Conservation (phyloP, 2,888 invertebrate species). For the Phaedon cochleariae region DNA sequence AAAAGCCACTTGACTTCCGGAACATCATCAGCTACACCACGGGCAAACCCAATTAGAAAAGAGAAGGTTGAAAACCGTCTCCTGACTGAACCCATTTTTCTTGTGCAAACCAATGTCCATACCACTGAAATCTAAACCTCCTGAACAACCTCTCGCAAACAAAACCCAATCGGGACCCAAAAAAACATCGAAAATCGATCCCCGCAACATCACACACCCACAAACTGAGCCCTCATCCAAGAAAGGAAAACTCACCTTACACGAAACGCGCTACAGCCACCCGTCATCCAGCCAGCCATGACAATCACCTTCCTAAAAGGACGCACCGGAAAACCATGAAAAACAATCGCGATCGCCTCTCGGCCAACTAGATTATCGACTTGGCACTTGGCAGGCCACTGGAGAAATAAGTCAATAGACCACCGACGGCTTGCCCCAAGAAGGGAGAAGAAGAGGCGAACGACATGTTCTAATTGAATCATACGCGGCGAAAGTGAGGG, state of each 20-base stretch:
- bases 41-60: no score
- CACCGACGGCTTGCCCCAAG: constrained; percentile 33
- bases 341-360: not conserved
- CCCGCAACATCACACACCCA: not conserved
- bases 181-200: not conserved
- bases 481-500: constrained; percentile 48
- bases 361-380: constrained; percentile 25
- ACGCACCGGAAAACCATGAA: not conserved
- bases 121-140: no score
- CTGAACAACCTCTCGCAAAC: no score
- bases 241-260: no score
- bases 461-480: constrained; percentile 60
- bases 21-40: no score
- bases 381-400: constrained; percentile 27
- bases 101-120: no score
- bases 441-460: constrained; percentile 56
- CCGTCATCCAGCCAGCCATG: no score
- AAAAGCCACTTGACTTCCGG: no score
- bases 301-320: not conserved
- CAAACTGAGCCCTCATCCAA: no score
- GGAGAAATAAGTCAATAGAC: constrained; percentile 60
- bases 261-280: no score
- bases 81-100: no score
- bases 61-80: no score
- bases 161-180: not conserved